Conservation (phyloP, 2,797 vertebrate genomes). For the Urocyon cinereoargenteus region DNA sequence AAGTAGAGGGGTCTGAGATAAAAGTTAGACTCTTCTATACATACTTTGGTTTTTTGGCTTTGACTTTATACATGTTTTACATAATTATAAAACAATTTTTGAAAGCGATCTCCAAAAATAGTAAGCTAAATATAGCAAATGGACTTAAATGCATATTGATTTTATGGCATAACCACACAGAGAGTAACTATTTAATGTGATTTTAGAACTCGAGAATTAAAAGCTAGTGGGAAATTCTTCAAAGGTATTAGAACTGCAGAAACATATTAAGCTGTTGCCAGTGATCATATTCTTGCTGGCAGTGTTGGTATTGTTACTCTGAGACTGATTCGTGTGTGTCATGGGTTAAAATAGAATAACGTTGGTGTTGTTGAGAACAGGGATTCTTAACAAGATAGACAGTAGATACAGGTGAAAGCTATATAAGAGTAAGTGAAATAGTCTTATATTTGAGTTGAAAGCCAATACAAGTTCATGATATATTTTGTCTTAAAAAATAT, state of each 20-base stretch:
- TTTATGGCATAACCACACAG: constrained; percentile 38
- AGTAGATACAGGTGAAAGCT: neutral
- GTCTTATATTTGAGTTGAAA: neutral
- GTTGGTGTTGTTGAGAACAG: neutral
- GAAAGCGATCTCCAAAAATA: constrained; percentile 50
- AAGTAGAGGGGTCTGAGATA: neutral
- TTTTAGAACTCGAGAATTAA: constrained; percentile 17
- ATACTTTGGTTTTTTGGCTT: neutral
- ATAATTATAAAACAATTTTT: constrained; percentile 56
- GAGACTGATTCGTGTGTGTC: neutral
- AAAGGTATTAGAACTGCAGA: constrained; percentile 26
- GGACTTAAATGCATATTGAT: constrained; percentile 50
- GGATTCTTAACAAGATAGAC: neutral
- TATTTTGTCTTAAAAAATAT: constrained; percentile 24
- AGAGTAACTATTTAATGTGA: neutral
- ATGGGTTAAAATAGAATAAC: neutral
- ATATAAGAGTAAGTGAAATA: neutral
- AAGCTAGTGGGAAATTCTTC: constrained; percentile 17
- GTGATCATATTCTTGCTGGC: neutral
- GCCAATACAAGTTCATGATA: neutral
- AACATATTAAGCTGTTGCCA: neutral
- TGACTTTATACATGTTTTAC: constrained; percentile 13
- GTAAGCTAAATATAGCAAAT: constrained; percentile 60
- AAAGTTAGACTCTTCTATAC: constrained; percentile 10
- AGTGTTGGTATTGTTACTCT: neutral